Base-by-base conservation (phyloP, 2,113 vertebrate genomes). In the Nettapus auritus region DNA sequence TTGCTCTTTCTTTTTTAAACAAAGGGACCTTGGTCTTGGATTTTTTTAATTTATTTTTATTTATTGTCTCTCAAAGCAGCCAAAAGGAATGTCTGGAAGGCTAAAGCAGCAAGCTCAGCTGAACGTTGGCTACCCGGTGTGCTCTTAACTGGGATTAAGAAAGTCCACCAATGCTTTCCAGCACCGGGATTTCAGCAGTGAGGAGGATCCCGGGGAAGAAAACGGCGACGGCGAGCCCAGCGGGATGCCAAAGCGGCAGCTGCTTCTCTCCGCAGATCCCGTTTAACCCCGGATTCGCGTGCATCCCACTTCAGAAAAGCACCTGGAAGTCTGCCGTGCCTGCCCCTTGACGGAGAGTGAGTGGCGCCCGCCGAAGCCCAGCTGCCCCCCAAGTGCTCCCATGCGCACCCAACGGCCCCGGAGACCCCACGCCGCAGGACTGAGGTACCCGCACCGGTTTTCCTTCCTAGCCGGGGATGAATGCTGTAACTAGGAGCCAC, bases 101-200 rank as follows among this genome's bases (percentile, higher is more conserved):
- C 90, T 60, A 26, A 34, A 70, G 84, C 53, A 20, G 89, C 83
- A 63, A 55, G 69, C 88, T 59, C 74, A 82, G 40, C 62, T 70
- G 11, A 22, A 10, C 8, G 0, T 1, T 1, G 5, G 18, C 74
- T 94, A 56, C 64, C 2, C 42, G 28, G 86, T 5, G 1, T 1
- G 44, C 83, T 11, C 22, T 13, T 81, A 52, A 60, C 42, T 8
- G 68, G 76, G 86, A 94, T 77, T 73, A 42, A 38, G 73, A 88
- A 95, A 95, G 88, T 93, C 95, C 77, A 93, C 83, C 60, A 3
- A 82, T 36, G 95, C 92, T 88, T 40, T 89, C 5, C 42, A 83
- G 94, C 78, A 1, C 13, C 69, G 1, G 73, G 80, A 88, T 86
- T 85, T 20, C 48, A 13, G 31, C 88, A 23, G 67, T 63, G 12